Evolutionary conservation across 2,888 invertebrate genomes (phyloP), one percentile per base, ranked within the genome.

Genomic region (Polyploca ridens): DNA sequence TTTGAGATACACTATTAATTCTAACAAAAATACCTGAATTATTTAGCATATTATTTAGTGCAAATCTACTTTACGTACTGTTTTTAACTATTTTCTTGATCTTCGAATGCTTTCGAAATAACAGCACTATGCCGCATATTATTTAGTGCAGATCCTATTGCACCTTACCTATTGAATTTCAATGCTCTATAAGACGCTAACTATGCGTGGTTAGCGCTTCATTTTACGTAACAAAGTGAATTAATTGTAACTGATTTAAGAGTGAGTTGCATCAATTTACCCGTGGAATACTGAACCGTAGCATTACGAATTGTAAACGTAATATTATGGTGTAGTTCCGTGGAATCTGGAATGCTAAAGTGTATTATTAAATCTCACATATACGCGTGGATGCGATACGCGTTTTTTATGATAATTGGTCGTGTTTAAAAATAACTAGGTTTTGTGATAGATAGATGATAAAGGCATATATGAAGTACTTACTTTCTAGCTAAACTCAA

Each of bases 341-440:
- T 68, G 69, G 76, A 74, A 78, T 76, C 72, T 77, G 78, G 74
- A 80, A 78, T 66, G 69, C 69, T 67, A 71, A 70, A 69, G 68
- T 58, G 63, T 69, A 69, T 71, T 71, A 75, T 75, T 69, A 66
- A 71, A 71, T 64, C 72, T 5, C 7, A 35, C 4, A 7, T 70
- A 76, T 73, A 70, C 69, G 72, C 79, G 73, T 74, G 74, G 69
- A 68, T 65, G 41, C n/a, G 62, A 62, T 1, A 27, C 27, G 27
- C 1, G 27, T 27, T 33, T 71, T 63, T 64, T 58, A 63, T 38
- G 62, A 49, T 63, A 57, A 33, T 13, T 61, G 35, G n/a, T n/a
- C 4, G 5, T n/a, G 3, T 46, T n/a, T 46, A 13, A 10, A 8
- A 41, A 10, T 41, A 41, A 46, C 5, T 46, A 46, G n/a, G 41